Conservation (phyloP, 1,140 invertebrate species). For the Ylistrum balloti region DNA sequence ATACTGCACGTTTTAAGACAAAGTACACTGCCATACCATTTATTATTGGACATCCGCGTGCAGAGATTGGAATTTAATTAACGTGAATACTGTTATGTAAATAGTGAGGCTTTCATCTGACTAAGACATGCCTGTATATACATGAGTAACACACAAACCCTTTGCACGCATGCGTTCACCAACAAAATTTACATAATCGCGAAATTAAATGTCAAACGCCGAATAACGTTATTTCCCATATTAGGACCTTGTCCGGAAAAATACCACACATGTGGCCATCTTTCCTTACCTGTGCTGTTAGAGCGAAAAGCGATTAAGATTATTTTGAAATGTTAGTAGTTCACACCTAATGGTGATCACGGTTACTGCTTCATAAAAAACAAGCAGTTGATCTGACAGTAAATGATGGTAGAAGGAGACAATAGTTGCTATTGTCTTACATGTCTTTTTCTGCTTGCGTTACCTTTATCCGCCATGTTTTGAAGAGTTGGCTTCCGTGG, state of each 20-base stretch:
- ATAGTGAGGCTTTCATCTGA: too few relatives aligned
- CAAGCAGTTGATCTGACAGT: too few relatives aligned
- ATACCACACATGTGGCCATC: too few relatives aligned
- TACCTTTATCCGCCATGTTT: background rate
- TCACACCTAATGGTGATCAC: background rate
- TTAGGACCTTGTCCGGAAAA: too few relatives aligned
- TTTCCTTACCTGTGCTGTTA: too few relatives aligned
- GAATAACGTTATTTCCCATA: background rate
- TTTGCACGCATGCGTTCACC: background rate
- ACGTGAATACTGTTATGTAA: too few relatives aligned
- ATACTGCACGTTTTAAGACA: too few relatives aligned
- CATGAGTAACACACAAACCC: background rate
- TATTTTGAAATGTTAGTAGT: background rate
- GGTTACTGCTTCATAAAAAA: background rate
- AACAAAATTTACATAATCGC: too few relatives aligned
- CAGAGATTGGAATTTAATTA: too few relatives aligned
- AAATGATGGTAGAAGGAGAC: too few relatives aligned
- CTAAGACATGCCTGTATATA: background rate
- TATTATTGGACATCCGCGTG: too few relatives aligned
- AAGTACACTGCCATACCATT: too few relatives aligned
- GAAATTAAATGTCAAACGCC: background rate
- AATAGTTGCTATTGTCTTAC: background rate
- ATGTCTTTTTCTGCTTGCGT: background rate
- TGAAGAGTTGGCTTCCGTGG: background rate
- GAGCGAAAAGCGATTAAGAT: background rate